These are phyloP conservation scores for Leucoraja ocellata DNA, from an alignment of 2,797 vertebrate genomes.

Conservation along the genomic window DNA sequence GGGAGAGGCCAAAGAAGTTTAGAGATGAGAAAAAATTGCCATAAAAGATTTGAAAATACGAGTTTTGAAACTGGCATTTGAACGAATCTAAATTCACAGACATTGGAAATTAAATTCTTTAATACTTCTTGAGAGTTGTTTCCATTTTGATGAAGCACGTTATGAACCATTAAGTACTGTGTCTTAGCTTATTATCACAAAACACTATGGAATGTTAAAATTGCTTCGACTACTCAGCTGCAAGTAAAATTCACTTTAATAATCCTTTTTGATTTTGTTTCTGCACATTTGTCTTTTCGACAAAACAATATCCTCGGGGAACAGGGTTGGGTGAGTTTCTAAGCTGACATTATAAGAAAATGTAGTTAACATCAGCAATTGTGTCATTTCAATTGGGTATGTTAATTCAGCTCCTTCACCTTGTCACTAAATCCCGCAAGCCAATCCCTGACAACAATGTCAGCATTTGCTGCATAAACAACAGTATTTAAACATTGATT, in stretches of 20 bases:
- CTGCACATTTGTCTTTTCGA: neutral
- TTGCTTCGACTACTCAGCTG: neutral
- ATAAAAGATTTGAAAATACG: too few species aligned
- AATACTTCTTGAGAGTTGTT: neutral
- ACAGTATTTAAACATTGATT: slow-evolving; percentile 2
- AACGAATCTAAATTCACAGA: neutral
- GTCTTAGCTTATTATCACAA: neutral
- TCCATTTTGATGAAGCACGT: neutral
- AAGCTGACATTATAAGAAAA: slow-evolving; percentile 16
- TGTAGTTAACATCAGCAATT: slow-evolving; percentile 30
- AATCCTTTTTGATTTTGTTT: neutral
- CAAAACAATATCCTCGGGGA: neutral
- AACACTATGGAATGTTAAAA: neutral
- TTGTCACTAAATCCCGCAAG: slow-evolving; percentile 19
- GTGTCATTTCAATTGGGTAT: slow-evolving; percentile 33
- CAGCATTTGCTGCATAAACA: neutral
- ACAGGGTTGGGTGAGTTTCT: slow-evolving; percentile 27
- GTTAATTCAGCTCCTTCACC: slow-evolving; percentile 24
- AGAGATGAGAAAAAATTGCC: too few species aligned
- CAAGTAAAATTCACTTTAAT: neutral
- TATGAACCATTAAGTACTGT: neutral
- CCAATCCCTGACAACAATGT: neutral
- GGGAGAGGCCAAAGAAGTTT: too few species aligned
- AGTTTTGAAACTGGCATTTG: neutral
- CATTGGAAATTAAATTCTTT: neutral